Base-by-base conservation (phyloP, 2,113 vertebrate genomes). In the Platichthys flesus region DNA sequence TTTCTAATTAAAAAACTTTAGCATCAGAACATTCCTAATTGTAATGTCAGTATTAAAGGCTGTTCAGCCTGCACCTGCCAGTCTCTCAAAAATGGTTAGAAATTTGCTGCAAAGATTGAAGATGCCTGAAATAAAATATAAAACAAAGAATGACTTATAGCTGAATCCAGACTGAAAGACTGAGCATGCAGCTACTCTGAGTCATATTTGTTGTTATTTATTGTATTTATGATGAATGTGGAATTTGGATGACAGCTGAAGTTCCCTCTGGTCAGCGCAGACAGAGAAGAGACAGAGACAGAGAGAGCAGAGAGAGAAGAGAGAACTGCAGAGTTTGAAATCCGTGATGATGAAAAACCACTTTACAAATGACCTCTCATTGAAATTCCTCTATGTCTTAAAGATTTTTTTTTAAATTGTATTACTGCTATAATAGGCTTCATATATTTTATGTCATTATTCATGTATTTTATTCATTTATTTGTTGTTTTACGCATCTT, bases 211-310 rank as follows among this genome's bases (percentile, higher is more conserved):
- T 71, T 77, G 37, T 70, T 89, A 91, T 92, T 92, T 91, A 91
- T 92, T 92, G 69, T 91, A 91, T 90, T 91, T 90, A 89, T 90
- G 72, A 70, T 37, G 16, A 54, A 35, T 37, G 60, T 20, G 20
- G 70, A 67, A 71, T 68, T 47, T 57, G 45, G 47, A 59, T 66
- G 60, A 64, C 18, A n/a, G 57, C 62, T 68, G 55, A 21, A 67
- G 40, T 47, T 0, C 57, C 68, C 58, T 74, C 21, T 54, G 24
- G 73, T 63, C 26, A 42, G 35, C 31, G 3, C 16, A 65, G 64
- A 77, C 15, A 67, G 67, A 67, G 51, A 7, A 54, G 18, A 24
- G 9, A 24, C 23, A 31, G 28, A 31, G 28, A 31, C 5, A 54
- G 18, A 24, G 9, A 24, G 42, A 54, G 23, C 16, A 65, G 64